phyloP scores from a whole-genome alignment of 1,140 invertebrate species.

The Belonocnema kinseyi region DNA sequence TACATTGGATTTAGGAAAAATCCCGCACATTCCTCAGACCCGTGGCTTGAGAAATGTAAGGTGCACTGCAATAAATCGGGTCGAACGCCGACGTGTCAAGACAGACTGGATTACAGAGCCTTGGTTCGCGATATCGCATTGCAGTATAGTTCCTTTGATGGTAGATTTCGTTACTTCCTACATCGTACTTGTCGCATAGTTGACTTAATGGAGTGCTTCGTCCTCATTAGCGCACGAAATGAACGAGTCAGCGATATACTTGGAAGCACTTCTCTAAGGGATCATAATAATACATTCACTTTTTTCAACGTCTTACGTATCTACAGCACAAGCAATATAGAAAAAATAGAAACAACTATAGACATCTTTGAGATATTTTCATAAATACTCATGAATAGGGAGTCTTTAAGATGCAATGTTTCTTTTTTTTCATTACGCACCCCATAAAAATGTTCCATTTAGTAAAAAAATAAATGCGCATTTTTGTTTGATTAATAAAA shows the following conservation, averaged over 20 bases:
- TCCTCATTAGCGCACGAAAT: conserved; percentile 56
- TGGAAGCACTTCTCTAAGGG: conserved; percentile 39
- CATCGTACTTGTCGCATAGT: conserved; percentile 51
- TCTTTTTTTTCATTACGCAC: too few species aligned
- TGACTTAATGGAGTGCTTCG: conserved; percentile 60
- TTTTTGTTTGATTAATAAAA: too few species aligned
- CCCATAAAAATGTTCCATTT: too few species aligned
- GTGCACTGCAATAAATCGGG: conserved; percentile 27
- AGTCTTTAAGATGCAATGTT: too few species aligned
- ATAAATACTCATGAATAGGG: too few species aligned
- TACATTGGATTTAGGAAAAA: conserved; percentile 31
- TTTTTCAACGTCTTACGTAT: not conserved
- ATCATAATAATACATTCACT: not conserved
- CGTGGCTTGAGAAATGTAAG: conserved; percentile 19
- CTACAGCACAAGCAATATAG: not conserved
- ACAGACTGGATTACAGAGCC: conserved; percentile 26
- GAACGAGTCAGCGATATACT: conserved; percentile 48
- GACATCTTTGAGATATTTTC: too few species aligned
- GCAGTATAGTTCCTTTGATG: conserved; percentile 41
- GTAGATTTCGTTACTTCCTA: conserved; percentile 40
- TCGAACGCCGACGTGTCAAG: conserved; percentile 25
- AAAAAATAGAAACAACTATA: too few species aligned
- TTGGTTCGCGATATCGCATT: conserved; percentile 29
- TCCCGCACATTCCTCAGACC: conserved; percentile 15
- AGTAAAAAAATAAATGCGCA: too few species aligned